Base-by-base conservation (phyloP, 2,113 vertebrate genomes). In the Halcyon malimbica region DNA sequence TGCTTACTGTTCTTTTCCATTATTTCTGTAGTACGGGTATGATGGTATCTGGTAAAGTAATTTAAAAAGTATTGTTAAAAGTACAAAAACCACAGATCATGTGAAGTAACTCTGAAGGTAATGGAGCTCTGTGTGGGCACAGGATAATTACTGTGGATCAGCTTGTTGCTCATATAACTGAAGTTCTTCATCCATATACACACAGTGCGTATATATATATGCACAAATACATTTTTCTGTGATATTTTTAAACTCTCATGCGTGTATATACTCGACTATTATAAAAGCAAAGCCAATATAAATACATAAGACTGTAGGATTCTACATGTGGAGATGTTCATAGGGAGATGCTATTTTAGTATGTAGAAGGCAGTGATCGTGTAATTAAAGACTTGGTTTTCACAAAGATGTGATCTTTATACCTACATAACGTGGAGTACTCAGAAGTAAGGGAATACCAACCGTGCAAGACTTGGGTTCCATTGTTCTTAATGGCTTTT, bases 1-100 rank as follows among this genome's bases (percentile, higher is more conserved):
- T 79, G 86, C 86, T 94, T 96, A 78, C 88, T 89, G 62, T 86
- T 96, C 69, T 95, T 95, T 96, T 96, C 90, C 80, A 78, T 95
- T 92, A 74, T 96, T 96, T 71, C 73, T 93, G 31, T 62, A 62
- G 29, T 41, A 29, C 0, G 9, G 81, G 37, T 65, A 79, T 65
- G 94, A 93, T 87, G 53, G 51, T 78, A 89, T 93, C 88, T 91
- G 92, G 80, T 68, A 89, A 94, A 96, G 92, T 90, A 29, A 95
- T 95, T 94, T 71, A 8, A 50, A 79, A 81, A 83, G 41, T 78
- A 89, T 83, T 89, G 90, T 90, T 93, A 53, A 41, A 94, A 92
- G 87, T 84, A 76, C 53, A 84, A 65, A 95, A 94, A 89, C 79
- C 42, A 56, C 8, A 37, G 86, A 71, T 78, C 46, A 23, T 77